A percentile compares a stretch with the other conserved stretches of the same genome.
Conservation (phyloP, 2,113 vertebrate species). For the Silurus glanis region DNA sequence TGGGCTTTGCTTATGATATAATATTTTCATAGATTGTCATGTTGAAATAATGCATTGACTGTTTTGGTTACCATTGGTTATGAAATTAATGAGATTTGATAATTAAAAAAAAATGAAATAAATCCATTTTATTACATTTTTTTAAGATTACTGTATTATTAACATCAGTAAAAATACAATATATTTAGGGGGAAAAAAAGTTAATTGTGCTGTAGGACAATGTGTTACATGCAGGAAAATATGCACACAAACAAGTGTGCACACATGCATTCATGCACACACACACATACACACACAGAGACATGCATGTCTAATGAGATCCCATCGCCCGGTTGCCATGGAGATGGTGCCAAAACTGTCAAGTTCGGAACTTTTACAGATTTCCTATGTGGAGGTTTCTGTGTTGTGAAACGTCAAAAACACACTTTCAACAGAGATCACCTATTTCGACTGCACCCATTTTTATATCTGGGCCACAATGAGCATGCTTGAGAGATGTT, state of each 20-base stretch:
- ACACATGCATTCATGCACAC: not conserved
- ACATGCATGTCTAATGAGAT: constrained; percentile 66
- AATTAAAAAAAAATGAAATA: no score
- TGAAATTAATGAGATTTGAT: no score
- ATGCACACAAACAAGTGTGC: not conserved
- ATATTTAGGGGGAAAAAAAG: not conserved
- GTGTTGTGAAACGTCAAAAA: constrained; percentile 71
- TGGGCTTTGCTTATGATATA: not conserved
- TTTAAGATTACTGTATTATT: not conserved
- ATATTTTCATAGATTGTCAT: not conserved
- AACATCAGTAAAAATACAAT: not conserved
- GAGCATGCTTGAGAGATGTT: constrained; percentile 63
- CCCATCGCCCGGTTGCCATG: constrained; percentile 72
- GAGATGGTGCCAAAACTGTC: constrained; percentile 80
- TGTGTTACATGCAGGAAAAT: not conserved
- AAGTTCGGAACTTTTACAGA: constrained; percentile 73
- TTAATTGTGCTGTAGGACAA: not conserved
- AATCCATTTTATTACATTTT: no score
- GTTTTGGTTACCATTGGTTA: no score
- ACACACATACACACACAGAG: constrained; percentile 55
- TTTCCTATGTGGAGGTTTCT: constrained; percentile 61
- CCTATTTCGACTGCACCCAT: constrained; percentile 65
- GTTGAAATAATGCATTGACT: no score
- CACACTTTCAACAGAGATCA: constrained; percentile 69
- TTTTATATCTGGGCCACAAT: constrained; percentile 66